A percentile compares a stretch with the other conserved stretches of the same genome.
Evolutionary conservation across 2,113 vertebrate genomes (phyloP).

Genomic region (Malurus cyaneus): DNA sequence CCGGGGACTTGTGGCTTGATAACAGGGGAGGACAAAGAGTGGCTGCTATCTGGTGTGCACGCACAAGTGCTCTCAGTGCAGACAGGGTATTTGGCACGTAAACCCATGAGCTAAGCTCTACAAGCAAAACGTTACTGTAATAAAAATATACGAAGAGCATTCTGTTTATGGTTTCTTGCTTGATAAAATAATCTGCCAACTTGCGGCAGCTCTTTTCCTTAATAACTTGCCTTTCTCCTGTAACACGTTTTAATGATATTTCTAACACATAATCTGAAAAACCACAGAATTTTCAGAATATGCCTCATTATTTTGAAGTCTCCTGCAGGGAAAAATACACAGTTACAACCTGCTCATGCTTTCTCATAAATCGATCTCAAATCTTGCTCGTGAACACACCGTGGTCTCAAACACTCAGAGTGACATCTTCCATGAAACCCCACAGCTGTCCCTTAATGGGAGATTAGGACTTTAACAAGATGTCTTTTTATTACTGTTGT

Average conservation of each 20-base stretch:
- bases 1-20: background rate
- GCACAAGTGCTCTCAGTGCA: background rate
- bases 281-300: background rate
- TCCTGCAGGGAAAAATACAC: background rate
- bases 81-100: background rate
- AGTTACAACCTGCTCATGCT: background rate
- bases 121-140: background rate
- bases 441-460: background rate
- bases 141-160: background rate
- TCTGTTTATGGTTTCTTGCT: background rate
- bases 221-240: background rate
- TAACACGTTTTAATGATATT: background rate
- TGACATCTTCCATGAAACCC: background rate
- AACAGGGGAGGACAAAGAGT: background rate
- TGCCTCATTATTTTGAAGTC: background rate
- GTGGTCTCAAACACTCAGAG: background rate
- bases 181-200: background rate
- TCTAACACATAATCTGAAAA: background rate
- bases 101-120: background rate
- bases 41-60: background rate
- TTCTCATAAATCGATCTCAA: background rate
- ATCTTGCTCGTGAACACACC: background rate
- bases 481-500: background rate
- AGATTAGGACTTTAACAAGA: background rate
- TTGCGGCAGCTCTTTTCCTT: background rate